Evolutionary conservation across 2,888 invertebrate species (phyloP), one percentile per base, ranked within the genome.

Genomic region (Andrena minutula): DNA sequence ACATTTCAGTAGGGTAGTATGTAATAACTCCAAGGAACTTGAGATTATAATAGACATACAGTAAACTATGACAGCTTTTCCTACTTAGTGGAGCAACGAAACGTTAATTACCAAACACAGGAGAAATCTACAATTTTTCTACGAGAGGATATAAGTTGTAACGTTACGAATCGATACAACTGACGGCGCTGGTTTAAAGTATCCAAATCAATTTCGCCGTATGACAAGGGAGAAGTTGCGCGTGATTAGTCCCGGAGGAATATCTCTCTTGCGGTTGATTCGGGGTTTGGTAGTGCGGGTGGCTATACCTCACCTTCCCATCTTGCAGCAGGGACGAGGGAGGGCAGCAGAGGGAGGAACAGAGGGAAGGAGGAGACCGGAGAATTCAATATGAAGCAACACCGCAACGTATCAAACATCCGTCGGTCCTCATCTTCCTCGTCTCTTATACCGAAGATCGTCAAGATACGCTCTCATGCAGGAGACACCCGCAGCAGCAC

Each of bases 341-440:
- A 10, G 30, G 10, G n/a, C 16, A 8, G n/a, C 12, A 51, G 77
- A 53, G 61, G 28, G 65, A 60, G n/a, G 35, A 58, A 30, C 23
- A 51, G 70, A 7, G 12, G 16, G 58, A 10, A 58, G 26, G 75
- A 75, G 83, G 71, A 71, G 79, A 83, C 82, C 71, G 76, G 82
- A 86, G 90, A 90, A 91, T 91, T 88, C 92, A 92, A 92, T 92
- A 92, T 92, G 91, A 89, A 87, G 89, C 89, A 89, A 90, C 87
- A 89, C 92, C 92, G 89, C 92, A 91, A 90, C 89, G 90, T 92
- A 90, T 91, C 91, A 92, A 92, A 92, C 91, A 92, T 90, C 92
- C 90, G 89, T 89, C 89, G 90, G 89, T 89, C 86, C 88, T 91
- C 90, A 87, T 89, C 89, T 87, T 88, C 87, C 85, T 86, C 85